phyloP scores from a whole-genome alignment of 35 echinoderm and acorn worm genomes.

The Ptychodera flava region DNA sequence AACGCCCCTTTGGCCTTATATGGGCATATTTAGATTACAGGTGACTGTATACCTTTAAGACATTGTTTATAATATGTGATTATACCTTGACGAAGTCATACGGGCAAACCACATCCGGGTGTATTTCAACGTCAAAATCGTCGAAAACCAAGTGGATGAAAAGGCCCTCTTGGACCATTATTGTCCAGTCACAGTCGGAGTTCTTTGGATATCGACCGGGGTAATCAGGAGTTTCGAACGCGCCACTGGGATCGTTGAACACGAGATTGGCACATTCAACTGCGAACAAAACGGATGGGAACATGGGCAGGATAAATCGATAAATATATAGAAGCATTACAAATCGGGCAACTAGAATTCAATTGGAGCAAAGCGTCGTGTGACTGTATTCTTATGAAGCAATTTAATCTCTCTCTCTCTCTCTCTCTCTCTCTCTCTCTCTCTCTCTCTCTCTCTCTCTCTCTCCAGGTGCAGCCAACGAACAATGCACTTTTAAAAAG shows the following conservation, averaged over 20 bases:
- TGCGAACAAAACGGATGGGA: not conserved
- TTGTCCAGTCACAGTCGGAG: conserved; percentile 35
- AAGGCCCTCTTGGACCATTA: conserved; percentile 20
- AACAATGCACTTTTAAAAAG: too few relatives aligned
- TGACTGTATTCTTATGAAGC: not conserved
- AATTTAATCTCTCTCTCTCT: not conserved
- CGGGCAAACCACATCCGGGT: conserved; percentile 18
- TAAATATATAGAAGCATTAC: not conserved
- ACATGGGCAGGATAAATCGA: not conserved
- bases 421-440: not conserved
- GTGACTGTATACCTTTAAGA: too few relatives aligned
- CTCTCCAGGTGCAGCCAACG: not conserved
- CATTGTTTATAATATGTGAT: too few relatives aligned
- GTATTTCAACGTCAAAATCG: conserved; percentile 20
- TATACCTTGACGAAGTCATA: conserved; percentile 37
- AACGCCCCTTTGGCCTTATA: too few relatives aligned
- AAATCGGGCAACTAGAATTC: not conserved
- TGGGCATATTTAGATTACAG: too few relatives aligned
- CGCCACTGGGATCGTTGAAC: not conserved
- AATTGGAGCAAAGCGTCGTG: not conserved
- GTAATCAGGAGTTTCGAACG: conserved; percentile 25
- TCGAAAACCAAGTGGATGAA: conserved; percentile 35
- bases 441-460: not conserved
- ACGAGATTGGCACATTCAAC: conserved; percentile 9
- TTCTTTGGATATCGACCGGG: conserved; percentile 21